Base-by-base conservation (phyloP, 2,888 invertebrate genomes). In the Machimus atricapillus region DNA sequence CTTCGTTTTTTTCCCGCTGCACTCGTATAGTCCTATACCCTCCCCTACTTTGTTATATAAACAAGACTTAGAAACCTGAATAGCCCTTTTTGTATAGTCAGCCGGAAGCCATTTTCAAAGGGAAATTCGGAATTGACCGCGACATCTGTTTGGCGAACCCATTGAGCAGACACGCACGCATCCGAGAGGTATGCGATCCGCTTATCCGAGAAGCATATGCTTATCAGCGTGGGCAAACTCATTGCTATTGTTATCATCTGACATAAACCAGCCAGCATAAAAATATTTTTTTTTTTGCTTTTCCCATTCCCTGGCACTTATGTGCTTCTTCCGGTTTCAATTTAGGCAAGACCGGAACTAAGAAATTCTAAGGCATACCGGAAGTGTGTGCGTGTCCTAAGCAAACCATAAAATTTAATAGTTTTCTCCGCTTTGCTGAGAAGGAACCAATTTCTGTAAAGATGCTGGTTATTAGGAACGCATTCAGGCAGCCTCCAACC, bases 311-410 rank as follows among this genome's bases (percentile, higher is more conserved):
- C n/a, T 46, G 19, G 14, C 31, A 46, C 40, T 73, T 66, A 73
- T 66, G 43, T 43, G 40, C 73, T 27, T 83, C 83, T 83, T 83
- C 83, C 83, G 83, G 83, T 83, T 83, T 83, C 27, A 73, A 66
- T 23, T 83, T 56, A n/a, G 66, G 73, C 34, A 66, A 83, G 73
- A 56, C 56, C 83, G 56, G 83, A 56, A 83, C 31, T 40, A 40
- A 83, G 73, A 58, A 66, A 83, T 66, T 83, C 43, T 46, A 79
- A 79, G 52, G 34, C 79, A 27, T 79, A 52, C 79, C 79, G 79
- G 43, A 66, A 66, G 27, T 83, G 40, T 23, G 73, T 83, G 73
- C 66, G 73, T 83, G 40, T 66, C 73, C 73, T 73, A 83, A 83
- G 73, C 83, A 83, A 83, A 83, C 40, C 73, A 83, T 83, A 83